These are phyloP conservation scores for Rhynchotus rufescens DNA, from an alignment of 2,797 vertebrate genomes.

Conservation along the genomic window DNA sequence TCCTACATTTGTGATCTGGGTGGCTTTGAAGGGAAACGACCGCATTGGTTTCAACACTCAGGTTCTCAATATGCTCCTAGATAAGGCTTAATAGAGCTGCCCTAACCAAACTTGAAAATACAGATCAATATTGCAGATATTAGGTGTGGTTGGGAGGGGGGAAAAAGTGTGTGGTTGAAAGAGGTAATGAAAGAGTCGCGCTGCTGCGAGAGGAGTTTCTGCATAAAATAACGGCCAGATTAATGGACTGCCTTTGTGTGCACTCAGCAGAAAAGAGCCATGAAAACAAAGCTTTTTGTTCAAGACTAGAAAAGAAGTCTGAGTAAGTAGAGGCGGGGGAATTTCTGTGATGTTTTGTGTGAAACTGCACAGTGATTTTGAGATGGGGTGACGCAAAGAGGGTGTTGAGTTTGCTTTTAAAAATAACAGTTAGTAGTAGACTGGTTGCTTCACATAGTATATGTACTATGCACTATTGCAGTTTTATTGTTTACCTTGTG, in stretches of 20 bases:
- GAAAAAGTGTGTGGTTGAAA: not conserved
- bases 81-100: not conserved
- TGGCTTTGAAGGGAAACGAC: not conserved
- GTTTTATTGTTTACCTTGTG: not conserved
- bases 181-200: not conserved
- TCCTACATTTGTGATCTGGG: fast-evolving
- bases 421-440: not conserved
- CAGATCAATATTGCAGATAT: not conserved
- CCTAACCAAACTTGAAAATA: not conserved
- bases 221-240: not conserved
- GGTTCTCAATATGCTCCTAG: not conserved
- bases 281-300: not conserved
- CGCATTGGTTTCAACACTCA: not conserved
- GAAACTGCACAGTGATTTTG: not conserved
- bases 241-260: not conserved
- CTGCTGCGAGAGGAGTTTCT: not conserved
- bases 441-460: not conserved
- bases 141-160: not conserved
- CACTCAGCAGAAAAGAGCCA: not conserved
- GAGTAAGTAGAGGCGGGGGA: not conserved
- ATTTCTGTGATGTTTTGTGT: not conserved
- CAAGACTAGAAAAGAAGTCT: not conserved
- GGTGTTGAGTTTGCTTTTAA: not conserved
- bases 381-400: not conserved
- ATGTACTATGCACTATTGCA: not conserved